Evolutionary conservation across 2,888 invertebrate species (phyloP), one percentile per base, ranked within the genome.

Genomic region (Lordiphosa fenestrarum): DNA sequence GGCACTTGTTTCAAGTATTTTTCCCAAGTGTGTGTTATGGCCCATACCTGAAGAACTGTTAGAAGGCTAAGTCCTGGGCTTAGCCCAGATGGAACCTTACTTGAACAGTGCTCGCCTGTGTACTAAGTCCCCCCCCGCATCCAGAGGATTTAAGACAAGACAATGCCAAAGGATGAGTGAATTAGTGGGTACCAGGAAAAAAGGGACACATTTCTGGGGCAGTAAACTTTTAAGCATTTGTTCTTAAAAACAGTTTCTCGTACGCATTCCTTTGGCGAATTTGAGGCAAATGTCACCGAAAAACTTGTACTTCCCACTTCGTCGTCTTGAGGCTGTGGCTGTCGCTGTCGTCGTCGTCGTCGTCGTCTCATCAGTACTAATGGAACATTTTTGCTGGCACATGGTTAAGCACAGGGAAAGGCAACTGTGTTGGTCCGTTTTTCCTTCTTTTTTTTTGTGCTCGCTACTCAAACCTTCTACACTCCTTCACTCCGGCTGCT

Each of bases 321-420:
- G 3, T 21, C 40, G 15, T 50, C 12, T 36, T 41, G 30, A 15
- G 30, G 30, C 25, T 44, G 39, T 41, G 64, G 56, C 57, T 44
- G 64, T 65, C n/a, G n/a, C n/a, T n/a, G n/a, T n/a, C n/a, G n/a
- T n/a, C n/a, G n/a, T n/a, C n/a, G n/a, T n/a, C n/a, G n/a, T n/a
- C 55, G 68, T 53, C 72, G 73, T 57, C 75, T 77, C 84, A 80
- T 85, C 80, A 86, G 73, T 74, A 78, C 86, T 85, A 86, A 86
- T 85, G 83, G 74, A 85, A 85, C 75, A 82, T 73, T 80, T 85
- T 77, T 71, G 83, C 78, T 84, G 78, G 75, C 74, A 73, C 77
- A 77, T 72, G 71, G 72, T 75, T 74, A 57, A 68, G 69, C 72
- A 61, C 71, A 66, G 64, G 51, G 44, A 49, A 56, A 38, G 53